Percentiles rank a stretch among this genome's conserved stretches.
phyloP scores from a whole-genome alignment of 2,888 invertebrate species.

The Metalampra italica region DNA sequence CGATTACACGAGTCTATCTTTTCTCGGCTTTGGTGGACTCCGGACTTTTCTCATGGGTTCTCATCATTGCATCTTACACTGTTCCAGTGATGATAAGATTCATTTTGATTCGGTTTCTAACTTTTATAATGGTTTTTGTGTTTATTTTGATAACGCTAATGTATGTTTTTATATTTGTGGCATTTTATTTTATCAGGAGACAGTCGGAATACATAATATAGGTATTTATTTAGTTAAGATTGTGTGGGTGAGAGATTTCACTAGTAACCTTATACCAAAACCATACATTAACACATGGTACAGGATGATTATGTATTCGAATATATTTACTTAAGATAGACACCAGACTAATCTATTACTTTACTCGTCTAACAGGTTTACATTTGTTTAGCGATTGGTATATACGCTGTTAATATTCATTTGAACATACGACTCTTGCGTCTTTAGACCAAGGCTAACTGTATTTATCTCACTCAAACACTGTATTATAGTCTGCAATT shows the following conservation, averaged over 20 bases:
- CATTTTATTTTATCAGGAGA: constrained; percentile 8
- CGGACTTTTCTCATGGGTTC: not conserved
- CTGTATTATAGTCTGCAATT: constrained; percentile 2
- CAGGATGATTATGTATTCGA: no score
- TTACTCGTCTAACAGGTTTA: no score
- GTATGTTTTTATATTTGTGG: constrained; percentile 28
- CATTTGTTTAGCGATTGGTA: no score
- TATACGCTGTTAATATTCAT: not conserved
- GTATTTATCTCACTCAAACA: not conserved
- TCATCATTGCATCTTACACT: not conserved
- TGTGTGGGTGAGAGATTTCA: not conserved
- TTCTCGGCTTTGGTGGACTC: not conserved
- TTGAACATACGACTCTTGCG: not conserved
- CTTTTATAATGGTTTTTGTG: constrained; percentile 25
- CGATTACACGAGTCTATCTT: not conserved
- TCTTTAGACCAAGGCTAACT: not conserved
- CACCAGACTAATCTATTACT: no score
- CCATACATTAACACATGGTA: no score
- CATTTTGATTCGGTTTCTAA: constrained; percentile 28
- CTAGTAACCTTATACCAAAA: no score
- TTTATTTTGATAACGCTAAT: constrained; percentile 31
- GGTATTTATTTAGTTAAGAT: not conserved
- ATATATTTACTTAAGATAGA: no score
- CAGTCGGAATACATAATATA: not conserved
- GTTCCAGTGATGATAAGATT: constrained; percentile 39